Conservation (phyloP, 2,113 vertebrate genomes). For the Tonatia bakeri region DNA sequence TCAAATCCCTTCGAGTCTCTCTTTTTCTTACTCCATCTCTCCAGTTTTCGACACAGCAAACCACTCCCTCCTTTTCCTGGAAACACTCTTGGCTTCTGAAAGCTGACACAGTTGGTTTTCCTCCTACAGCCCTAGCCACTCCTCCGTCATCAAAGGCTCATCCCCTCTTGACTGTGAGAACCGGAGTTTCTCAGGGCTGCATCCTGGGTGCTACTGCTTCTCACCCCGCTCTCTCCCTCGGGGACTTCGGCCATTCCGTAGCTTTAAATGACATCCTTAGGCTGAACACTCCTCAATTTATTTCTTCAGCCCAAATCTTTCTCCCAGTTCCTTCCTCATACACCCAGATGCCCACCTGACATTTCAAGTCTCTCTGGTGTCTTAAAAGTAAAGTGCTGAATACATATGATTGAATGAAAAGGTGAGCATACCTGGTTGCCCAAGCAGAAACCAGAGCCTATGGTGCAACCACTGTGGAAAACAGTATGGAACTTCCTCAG, state of each 20-base stretch:
- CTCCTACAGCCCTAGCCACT: neutral
- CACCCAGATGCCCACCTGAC: neutral
- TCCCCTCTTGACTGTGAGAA: neutral
- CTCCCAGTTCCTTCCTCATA: neutral
- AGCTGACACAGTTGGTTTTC: neutral
- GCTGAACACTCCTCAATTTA: neutral
- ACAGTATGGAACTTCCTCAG: no score
- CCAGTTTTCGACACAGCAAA: slow-evolving; percentile 24
- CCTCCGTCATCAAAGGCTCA: neutral
- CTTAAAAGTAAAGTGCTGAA: neutral
- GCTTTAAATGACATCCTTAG: slow-evolving; percentile 7
- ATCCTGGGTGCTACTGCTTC: neutral
- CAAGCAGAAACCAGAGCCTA: slow-evolving; percentile 13
- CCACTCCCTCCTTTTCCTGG: slow-evolving; percentile 11
- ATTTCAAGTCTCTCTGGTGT: neutral
- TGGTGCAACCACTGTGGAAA: no score
- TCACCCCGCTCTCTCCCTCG: neutral
- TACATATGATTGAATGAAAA: slow-evolving; percentile 22
- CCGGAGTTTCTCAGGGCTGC: neutral
- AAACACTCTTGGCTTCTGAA: neutral
- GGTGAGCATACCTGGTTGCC: neutral
- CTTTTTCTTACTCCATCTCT: slow-evolving; percentile 34
- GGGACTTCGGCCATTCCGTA: neutral
- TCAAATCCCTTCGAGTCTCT: neutral
- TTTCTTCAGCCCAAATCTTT: neutral